These are phyloP conservation scores for Temnothorax longispinosus DNA, from an alignment of 1,140 invertebrate species.

Conservation along the genomic window DNA sequence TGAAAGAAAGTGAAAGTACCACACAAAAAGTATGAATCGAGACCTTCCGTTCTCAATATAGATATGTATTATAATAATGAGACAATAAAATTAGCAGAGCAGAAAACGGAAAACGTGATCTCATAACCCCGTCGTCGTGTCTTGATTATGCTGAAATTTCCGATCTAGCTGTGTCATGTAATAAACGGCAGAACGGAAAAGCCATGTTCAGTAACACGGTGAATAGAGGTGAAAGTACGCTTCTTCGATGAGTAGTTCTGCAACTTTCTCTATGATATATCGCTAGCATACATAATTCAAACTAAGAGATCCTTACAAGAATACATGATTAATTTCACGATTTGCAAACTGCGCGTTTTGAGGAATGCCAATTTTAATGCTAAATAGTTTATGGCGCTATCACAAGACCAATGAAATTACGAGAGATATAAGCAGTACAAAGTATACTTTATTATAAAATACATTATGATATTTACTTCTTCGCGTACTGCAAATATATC, in stretches of 20 bases:
- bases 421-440: neutral
- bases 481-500: neutral
- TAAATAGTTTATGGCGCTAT: neutral
- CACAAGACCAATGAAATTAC: neutral
- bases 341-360: neutral
- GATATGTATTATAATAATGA: constrained; percentile 50
- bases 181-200: constrained; percentile 59
- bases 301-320: constrained; percentile 14
- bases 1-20: constrained; percentile 54
- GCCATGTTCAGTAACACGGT: constrained; percentile 31
- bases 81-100: constrained; percentile 51
- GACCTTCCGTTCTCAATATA: constrained; percentile 20
- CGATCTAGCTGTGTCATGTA: neutral
- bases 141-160: constrained; percentile 31
- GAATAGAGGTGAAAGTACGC: constrained; percentile 73
- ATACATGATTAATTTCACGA: constrained; percentile 33
- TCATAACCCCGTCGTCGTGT: constrained; percentile 12
- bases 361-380: neutral
- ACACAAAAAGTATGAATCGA: constrained; percentile 30
- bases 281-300: constrained; percentile 69
- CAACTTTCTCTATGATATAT: constrained; percentile 72
- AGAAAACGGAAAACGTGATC: constrained; percentile 15
- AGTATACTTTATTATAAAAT: neutral
- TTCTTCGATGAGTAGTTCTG: constrained; percentile 63
- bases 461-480: neutral